Base-by-base conservation (phyloP, 2,888 invertebrate species). In the Tipula helvola region DNA sequence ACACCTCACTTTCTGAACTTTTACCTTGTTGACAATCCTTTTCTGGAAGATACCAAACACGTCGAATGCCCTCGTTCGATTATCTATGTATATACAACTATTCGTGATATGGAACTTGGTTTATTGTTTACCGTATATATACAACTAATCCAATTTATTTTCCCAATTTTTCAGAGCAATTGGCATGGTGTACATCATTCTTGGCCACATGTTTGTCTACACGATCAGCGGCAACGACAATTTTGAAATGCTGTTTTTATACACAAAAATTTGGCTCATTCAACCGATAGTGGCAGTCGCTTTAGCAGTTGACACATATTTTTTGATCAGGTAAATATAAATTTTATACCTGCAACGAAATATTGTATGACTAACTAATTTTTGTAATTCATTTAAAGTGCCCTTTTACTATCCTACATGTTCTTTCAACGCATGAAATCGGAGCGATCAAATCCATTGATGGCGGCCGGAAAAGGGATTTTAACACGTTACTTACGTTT, bases 101-200 rank as follows among this genome's bases (percentile, higher is more conserved):
- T 39, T 39, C n/a, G n/a, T n/a, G n/a, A n/a, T n/a, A n/a, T 28
- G 28, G 28, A 28, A 28, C 28, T 28, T 28, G 1, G 28, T 39
- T 2, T 39, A 39, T 39, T 39, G 3, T 39, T 7, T 7, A 39
- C 44, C 10, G 44, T 28, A 28, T 28, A 28, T 28, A 2, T 28
- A 1, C 28, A 28, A 39, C 39, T 39, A 39, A 39, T 39, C 44
- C 12, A 44, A 44, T 12, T 44, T 10, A 28, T 28, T 39, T 84
- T 41, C 86, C 18, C 57, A 39, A 71, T 44, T 36, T 87, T 87
- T 4, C 83, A 88, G 88, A 87, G 88, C 88, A 8, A 57, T 94
- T 28, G 92, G 93, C 18, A 93, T 94, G 92, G 88, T 92, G 41
- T 94, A 94, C 93, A 93, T 94, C 28, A 92, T 94, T 84, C 89